Evolutionary conservation across 1,140 invertebrate genomes (phyloP), one percentile per base, ranked within the genome.

Genomic region (Diuraphis noxia): DNA sequence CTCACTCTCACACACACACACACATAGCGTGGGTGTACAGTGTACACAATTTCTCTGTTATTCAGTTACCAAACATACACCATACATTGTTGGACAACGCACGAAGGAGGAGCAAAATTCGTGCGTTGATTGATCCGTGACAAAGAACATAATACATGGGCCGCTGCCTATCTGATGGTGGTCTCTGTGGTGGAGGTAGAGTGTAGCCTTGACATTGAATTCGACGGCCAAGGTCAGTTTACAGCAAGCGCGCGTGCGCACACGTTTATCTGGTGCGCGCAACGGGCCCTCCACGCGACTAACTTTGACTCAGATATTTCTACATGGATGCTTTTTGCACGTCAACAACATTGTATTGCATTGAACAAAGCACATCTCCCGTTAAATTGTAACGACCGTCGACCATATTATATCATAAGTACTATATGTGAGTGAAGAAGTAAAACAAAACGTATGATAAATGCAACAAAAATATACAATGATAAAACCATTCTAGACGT

Each of bases 41-140:
- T 38, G 19, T 38, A 25, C 79, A 25, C 23, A 38, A 25, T 81
- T 25, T 38, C 38, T 81, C 38, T 72, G 56, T 81, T 81, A 23
- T 81, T 81, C 38, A 10, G 23, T 72, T n/a, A 17, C 13, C 34
- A 72, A n/a, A 72, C 56, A 72, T n/a, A n/a, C 56, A 72, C 56
- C 56, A 38, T 13, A 25, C 38, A 81, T 4, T 23, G 36, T 13
- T 4, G 9, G 79, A 5, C 36, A 4, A 81, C 79, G 38, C 2
- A 38, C 79, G 34, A 21, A 1, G 34, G 85, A 56, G 23, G 10
- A 52, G 30, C 56, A n/a, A 30, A 25, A 85, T 46, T 85, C 52
- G 86, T 77, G 56, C 13, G 88, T 89, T 23, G 88, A 89, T 89
- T n/a, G 88, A 77, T 89, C 88, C 88, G 63, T 89, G 88, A 89